Evolutionary conservation across 2,888 invertebrate genomes (phyloP), one percentile per base, ranked within the genome.

Genomic region (Argyra leucocephala): DNA sequence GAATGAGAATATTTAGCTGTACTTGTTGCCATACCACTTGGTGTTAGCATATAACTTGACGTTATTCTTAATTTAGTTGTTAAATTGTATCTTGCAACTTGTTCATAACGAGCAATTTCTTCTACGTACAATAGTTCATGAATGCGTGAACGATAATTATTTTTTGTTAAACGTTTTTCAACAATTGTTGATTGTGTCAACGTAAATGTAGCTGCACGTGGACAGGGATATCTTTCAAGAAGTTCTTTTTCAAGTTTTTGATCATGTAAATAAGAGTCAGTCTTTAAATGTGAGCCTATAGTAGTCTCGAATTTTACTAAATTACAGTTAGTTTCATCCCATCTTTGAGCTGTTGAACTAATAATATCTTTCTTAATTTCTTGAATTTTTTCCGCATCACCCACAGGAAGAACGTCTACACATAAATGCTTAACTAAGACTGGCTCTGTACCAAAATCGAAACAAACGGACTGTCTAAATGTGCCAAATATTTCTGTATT

Each of bases 61-160:
- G 85, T 84, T 31, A 89, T 78, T 66, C 84, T 83, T 62, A 90
- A 76, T 66, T 83, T 81, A 0, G 86, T 83, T 61, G 83, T 83
- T 63, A 89, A 81, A 77, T 89, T 90, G 74, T 86, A 89, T 66
- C 87, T 82, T 0, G 88, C 84, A 24, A 87, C 83, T 75, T 87
- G 85, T 73, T 88, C 86, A 64, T 80, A 81, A 3, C 90, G 84
- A 4, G 90, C 89, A 77, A 90, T 85, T 78, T 91, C 91, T 77
- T 91, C 91, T 26, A 90, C 85, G 70, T 84, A 86, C 3, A 91
- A 80, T 72, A 91, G 77, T 72, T 89, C 88, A 73, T 91, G 90
- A 81, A 90, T 87, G 70, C 89, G 83, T 9, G 83, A 84, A 57
- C 86, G 81, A 74, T 91, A 91, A 75, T 89, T 90, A 68, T 85